Percentiles rank a stretch among this genome's conserved stretches.
These are phyloP conservation scores for Nixonia krombeini DNA, from an alignment of 1,140 invertebrate genomes.

Conservation along the genomic window DNA sequence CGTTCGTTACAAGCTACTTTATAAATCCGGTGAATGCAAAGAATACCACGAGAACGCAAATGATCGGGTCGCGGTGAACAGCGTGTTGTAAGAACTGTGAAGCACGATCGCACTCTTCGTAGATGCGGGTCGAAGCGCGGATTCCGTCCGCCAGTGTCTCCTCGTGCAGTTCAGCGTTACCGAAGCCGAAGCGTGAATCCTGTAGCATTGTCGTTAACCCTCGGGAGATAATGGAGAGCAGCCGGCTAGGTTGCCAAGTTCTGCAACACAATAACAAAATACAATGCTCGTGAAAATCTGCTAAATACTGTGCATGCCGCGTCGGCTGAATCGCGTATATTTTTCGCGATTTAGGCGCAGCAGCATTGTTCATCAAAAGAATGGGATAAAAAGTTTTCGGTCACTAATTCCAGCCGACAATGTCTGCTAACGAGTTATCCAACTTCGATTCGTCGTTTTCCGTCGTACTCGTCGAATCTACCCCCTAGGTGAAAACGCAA, in stretches of 20 bases:
- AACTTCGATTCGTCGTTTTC: conserved; percentile 41
- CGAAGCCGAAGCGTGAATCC: conserved; percentile 3
- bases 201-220: too few species aligned
- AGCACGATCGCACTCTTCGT: neutral
- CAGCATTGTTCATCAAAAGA: too few species aligned
- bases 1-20: too few species aligned
- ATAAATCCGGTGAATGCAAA: conserved; percentile 2
- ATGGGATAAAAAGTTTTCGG: conserved; percentile 50
- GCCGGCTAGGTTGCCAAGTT: conserved; percentile 68
- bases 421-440: conserved; percentile 59
- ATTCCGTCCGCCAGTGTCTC: neutral
- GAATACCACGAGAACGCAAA: neutral
- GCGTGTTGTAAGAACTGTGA: neutral
- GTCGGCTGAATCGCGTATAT: too few species aligned
- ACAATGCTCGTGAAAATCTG: conserved; percentile 17
- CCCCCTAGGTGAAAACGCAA: conserved; percentile 44
- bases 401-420: conserved; percentile 57
- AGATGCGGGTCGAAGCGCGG: neutral
- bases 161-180: conserved; percentile 3
- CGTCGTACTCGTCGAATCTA: conserved; percentile 35
- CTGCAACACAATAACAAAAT: conserved; percentile 63
- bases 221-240: conserved; percentile 16
- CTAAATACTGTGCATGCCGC: conserved; percentile 42
- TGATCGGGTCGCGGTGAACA: conserved; percentile 1
- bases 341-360: too few species aligned